phyloP scores from a whole-genome alignment of 2,888 invertebrate species.

The Chymomyza fuscimana region DNA sequence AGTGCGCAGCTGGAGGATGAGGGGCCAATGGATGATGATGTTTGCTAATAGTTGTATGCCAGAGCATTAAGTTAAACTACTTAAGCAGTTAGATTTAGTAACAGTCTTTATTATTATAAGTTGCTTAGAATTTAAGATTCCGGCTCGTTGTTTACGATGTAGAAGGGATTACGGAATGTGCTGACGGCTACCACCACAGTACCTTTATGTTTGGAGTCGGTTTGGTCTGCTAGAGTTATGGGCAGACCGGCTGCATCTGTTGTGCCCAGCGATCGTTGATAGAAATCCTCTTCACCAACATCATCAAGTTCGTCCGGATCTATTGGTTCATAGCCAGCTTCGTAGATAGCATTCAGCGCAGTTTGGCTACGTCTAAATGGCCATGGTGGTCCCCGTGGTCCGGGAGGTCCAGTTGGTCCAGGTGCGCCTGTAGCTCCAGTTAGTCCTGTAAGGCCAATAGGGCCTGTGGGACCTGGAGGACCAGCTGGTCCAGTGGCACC shows the following conservation, averaged over 20 bases:
- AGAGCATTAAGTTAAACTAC: constrained; percentile 1
- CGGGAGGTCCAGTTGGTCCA: background rate
- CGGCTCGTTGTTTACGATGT: background rate
- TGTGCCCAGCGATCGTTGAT: background rate
- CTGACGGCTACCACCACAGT: constrained; percentile 27
- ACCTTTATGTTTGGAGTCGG: constrained; percentile 5
- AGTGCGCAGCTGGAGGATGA: constrained; percentile 73
- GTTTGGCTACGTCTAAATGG: background rate
- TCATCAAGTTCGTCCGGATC: constrained; percentile 9
- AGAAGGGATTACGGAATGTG: constrained; percentile 27
- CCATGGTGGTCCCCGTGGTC: constrained; percentile 6
- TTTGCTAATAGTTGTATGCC: constrained; percentile 65
- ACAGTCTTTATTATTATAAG: constrained; percentile 11
- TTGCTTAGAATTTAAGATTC: background rate
- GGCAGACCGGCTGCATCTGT: background rate
- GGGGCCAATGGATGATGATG: constrained; percentile 75
- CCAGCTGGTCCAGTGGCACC: constrained; percentile 27
- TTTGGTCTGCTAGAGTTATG: background rate
- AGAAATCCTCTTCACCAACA: constrained; percentile 16
- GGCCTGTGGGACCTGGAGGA: constrained; percentile 25
- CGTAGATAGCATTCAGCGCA: background rate
- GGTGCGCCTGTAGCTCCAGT: constrained; percentile 30
- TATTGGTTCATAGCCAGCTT: constrained; percentile 3
- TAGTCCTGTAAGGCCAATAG: constrained; percentile 27
- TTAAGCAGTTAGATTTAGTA: constrained; percentile 1